Conservation (phyloP, 2,797 vertebrate genomes). For the Intellagama lesueurii region DNA sequence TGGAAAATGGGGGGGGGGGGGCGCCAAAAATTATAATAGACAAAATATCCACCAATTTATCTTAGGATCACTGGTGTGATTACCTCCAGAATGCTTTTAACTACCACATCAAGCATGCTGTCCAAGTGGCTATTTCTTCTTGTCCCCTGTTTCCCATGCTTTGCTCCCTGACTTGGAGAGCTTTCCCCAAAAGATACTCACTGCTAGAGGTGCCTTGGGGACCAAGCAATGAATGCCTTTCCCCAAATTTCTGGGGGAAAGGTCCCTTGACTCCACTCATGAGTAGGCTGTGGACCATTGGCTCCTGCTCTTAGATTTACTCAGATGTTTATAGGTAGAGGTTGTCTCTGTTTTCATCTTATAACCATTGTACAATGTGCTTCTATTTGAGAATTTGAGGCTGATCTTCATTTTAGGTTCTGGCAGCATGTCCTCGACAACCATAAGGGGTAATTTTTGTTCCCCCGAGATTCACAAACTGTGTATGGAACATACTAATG, state of each 20-base stretch:
- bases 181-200: neutral
- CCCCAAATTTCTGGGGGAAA: too few species aligned
- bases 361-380: neutral
- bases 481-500: conserved; percentile 40
- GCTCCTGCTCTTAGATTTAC: neutral
- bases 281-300: too few species aligned
- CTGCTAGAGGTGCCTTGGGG: too few species aligned
- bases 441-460: neutral
- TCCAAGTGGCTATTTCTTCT: neutral
- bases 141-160: neutral
- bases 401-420: neutral
- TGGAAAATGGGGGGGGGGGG: too few species aligned
- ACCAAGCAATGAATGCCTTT: too few species aligned
- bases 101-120: neutral
- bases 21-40: too few species aligned
- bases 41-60: too few species aligned
- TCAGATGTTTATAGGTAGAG: neutral
- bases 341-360: neutral
- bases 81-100: neutral
- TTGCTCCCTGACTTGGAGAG: neutral
- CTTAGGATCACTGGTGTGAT: neutral
- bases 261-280: too few species aligned
- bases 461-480: neutral
- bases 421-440: neutral
- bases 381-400: neutral